Percentiles rank a stretch among this genome's conserved stretches.
These are phyloP conservation scores for Merluccius polli DNA, from an alignment of 2,797 vertebrate genomes.

Conservation along the genomic window DNA sequence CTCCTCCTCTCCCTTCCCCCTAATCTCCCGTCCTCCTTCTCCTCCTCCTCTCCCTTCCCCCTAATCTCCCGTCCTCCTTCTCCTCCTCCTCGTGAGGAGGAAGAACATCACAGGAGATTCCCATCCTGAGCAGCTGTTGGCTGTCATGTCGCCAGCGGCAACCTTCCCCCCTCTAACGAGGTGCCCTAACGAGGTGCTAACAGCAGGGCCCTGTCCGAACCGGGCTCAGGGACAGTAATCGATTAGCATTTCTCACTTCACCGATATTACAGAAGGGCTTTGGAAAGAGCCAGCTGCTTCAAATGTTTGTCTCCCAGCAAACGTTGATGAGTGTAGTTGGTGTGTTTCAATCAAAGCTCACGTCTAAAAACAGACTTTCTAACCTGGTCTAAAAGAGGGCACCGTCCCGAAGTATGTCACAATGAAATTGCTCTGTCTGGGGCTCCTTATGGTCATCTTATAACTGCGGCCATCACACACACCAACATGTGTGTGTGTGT, in stretches of 20 bases:
- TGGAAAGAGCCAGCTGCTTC: background rate
- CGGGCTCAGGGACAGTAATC: background rate
- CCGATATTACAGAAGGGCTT: background rate
- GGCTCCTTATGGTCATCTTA: too few relatives aligned
- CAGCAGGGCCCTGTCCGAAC: background rate
- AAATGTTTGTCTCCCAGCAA: background rate
- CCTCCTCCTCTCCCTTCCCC: background rate
- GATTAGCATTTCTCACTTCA: background rate
- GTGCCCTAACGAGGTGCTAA: background rate
- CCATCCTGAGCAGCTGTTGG: background rate
- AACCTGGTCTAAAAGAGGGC: conserved; percentile 52
- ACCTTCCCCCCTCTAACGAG: background rate
- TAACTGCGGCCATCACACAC: too few relatives aligned
- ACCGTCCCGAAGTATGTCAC: conserved; percentile 52
- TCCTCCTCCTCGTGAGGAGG: background rate
- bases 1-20: too few relatives aligned
- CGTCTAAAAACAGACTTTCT: conserved; percentile 16
- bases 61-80: background rate
- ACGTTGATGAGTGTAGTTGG: background rate
- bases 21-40: background rate
- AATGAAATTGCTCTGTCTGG: too few relatives aligned
- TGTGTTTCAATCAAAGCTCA: background rate
- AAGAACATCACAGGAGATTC: background rate
- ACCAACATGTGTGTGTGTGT: too few relatives aligned
- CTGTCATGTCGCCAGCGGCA: background rate